phyloP scores from a whole-genome alignment of 1,140 invertebrate species.

The Ips nitidus region DNA sequence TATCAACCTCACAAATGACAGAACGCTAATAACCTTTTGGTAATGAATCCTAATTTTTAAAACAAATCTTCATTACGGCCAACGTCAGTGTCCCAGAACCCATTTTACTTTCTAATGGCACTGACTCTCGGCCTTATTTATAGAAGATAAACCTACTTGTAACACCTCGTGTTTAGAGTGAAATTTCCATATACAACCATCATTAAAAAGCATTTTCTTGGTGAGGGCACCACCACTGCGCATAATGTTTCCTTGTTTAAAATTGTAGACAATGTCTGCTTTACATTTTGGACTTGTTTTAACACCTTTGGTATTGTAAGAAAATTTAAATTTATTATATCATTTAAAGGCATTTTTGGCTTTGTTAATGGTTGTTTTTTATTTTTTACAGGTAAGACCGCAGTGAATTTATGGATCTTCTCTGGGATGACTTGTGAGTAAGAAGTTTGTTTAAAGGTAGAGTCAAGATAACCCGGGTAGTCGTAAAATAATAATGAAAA shows the following conservation, averaged over 20 bases:
- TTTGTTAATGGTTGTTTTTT: constrained; percentile 14
- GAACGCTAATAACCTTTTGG: background rate
- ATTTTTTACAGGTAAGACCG: constrained; percentile 21
- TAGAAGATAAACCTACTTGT: constrained; percentile 34
- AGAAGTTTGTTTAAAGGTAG: no score
- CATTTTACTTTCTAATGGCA: constrained; percentile 31
- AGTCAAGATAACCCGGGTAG: no score
- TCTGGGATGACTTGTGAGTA: no score
- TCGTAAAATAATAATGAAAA: no score
- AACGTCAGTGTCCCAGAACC: background rate
- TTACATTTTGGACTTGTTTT: constrained; percentile 28
- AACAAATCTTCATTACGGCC: background rate
- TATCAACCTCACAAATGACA: background rate
- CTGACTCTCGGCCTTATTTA: constrained; percentile 3
- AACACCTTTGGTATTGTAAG: constrained; percentile 18
- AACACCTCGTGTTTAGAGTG: constrained; percentile 24
- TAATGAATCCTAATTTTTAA: background rate
- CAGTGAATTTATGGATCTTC: background rate
- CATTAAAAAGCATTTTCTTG: constrained; percentile 29
- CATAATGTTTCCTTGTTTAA: constrained; percentile 28
- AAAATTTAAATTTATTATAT: constrained; percentile 31
- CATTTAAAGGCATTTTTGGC: constrained; percentile 11
- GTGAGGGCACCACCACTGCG: constrained; percentile 18
- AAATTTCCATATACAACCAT: constrained; percentile 31
- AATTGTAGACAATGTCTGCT: constrained; percentile 27